These are phyloP conservation scores for Notolabrus celidotus DNA, from an alignment of 2,797 vertebrate genomes.

Conservation along the genomic window DNA sequence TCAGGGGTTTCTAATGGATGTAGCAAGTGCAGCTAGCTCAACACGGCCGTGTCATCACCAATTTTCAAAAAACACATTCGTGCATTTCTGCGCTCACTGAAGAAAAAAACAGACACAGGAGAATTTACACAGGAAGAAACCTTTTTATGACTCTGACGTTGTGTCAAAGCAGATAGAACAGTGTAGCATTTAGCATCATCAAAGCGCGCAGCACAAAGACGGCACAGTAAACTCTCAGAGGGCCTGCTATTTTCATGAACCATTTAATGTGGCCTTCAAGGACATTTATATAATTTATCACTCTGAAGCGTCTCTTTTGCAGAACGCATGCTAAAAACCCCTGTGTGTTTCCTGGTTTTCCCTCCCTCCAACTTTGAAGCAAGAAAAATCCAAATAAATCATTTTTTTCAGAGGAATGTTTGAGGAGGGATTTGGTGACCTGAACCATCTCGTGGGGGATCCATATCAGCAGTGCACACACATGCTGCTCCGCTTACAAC, in stretches of 20 bases:
- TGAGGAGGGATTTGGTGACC: slow-evolving; percentile 69
- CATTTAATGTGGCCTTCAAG: slow-evolving; percentile 77
- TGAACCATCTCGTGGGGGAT: slow-evolving; percentile 69
- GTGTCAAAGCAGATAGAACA: slow-evolving; percentile 63
- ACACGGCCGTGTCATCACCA: slow-evolving; percentile 31
- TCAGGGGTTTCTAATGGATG: slow-evolving; percentile 54
- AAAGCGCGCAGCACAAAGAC: slow-evolving; percentile 62
- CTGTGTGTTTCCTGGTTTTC: slow-evolving; percentile 48
- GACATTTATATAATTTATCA: slow-evolving; percentile 77
- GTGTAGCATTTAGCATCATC: slow-evolving; percentile 68
- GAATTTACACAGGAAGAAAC: slow-evolving; percentile 43
- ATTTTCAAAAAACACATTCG: slow-evolving; percentile 20
- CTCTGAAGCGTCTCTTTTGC: slow-evolving; percentile 56
- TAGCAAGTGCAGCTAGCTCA: slow-evolving; percentile 23
- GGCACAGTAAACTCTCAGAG: slow-evolving; percentile 61
- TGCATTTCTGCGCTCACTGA: background rate
- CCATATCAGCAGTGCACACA: slow-evolving; percentile 74
- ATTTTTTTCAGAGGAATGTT: slow-evolving; percentile 42
- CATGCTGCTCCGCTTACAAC: slow-evolving; percentile 48
- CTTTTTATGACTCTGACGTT: slow-evolving; percentile 47
- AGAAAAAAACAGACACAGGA: slow-evolving; percentile 17
- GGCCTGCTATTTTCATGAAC: slow-evolving; percentile 71
- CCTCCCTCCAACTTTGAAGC: slow-evolving; percentile 42
- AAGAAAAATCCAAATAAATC: slow-evolving; percentile 50
- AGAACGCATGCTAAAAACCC: slow-evolving; percentile 42